Conservation (phyloP, 2,797 vertebrate genomes). For the Enoplosus armatus region DNA sequence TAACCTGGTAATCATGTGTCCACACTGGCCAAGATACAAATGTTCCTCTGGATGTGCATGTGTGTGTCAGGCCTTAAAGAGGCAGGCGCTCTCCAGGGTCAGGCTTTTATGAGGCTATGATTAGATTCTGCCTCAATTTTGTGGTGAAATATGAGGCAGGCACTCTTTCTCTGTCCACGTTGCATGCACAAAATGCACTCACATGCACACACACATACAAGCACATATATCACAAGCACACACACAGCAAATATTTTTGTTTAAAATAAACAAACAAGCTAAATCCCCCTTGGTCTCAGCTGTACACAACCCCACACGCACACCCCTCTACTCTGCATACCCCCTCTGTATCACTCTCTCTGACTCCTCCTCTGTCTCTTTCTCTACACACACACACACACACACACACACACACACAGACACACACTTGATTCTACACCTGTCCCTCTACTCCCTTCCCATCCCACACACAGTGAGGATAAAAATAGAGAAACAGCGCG, state of each 20-base stretch:
- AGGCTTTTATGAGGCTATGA: conserved; percentile 80
- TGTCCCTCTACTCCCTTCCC: conserved; percentile 77
- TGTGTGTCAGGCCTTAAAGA: conserved; percentile 63
- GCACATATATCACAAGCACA: not conserved
- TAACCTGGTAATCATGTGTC: conserved; percentile 71
- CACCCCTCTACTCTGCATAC: conserved; percentile 37
- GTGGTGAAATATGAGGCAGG: conserved; percentile 81
- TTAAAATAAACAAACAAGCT: conserved; percentile 61
- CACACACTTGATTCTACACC: conserved; percentile 74
- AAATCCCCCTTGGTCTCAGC: conserved; percentile 62
- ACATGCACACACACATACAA: conserved; percentile 8
- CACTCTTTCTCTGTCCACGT: conserved; percentile 67
- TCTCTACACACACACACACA: not conserved
- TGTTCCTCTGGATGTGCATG: conserved; percentile 19
- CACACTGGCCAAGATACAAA: conserved; percentile 57
- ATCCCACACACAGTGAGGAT: conserved; percentile 80
- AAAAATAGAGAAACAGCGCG: conserved; percentile 81
- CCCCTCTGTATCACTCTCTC: conserved; percentile 25
- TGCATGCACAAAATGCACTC: conserved; percentile 65
- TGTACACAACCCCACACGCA: conserved; percentile 49
- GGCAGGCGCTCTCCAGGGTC: conserved; percentile 76
- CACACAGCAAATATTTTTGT: conserved; percentile 44
- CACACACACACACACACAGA: conserved; percentile 39
- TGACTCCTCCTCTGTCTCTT: conserved; percentile 29
- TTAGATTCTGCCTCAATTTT: conserved; percentile 83